phyloP scores from a whole-genome alignment of 2,113 vertebrate species.

The Hemichromis elongatus region DNA sequence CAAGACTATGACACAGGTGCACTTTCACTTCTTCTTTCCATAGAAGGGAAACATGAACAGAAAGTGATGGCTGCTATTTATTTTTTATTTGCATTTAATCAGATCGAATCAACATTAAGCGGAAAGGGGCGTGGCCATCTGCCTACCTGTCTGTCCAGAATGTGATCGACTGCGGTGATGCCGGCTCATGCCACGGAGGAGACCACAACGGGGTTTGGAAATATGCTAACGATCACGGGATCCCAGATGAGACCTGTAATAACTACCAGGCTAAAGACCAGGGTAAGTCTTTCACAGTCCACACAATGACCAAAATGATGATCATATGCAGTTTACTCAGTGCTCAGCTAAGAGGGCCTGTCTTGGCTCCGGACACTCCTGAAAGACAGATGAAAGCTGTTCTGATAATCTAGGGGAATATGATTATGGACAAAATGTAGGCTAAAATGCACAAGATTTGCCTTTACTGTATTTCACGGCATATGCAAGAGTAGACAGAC shows the following conservation, averaged over 20 bases:
- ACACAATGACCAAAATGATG: background rate
- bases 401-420: background rate
- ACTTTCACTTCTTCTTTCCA: background rate
- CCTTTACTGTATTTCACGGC: background rate
- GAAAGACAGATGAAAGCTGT: background rate
- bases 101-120: slow-evolving; percentile 97
- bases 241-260: slow-evolving; percentile 97
- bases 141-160: slow-evolving; percentile 92
- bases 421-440: background rate
- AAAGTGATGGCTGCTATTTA: background rate
- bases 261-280: slow-evolving; percentile 98
- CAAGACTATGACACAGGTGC: background rate
- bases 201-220: slow-evolving; percentile 84
- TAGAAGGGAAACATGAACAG: background rate
- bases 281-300: slow-evolving; percentile 57
- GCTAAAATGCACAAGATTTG: background rate
- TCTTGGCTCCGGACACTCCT: background rate
- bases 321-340: background rate
- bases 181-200: slow-evolving; percentile 87
- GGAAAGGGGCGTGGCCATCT: slow-evolving; percentile 89
- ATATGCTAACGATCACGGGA: slow-evolving; percentile 85
- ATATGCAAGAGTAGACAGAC: background rate
- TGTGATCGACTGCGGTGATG: slow-evolving; percentile 83
- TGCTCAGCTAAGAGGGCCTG: background rate
- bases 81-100: background rate